Percentiles rank a stretch among this genome's conserved stretches.
Evolutionary conservation across 2,113 vertebrate genomes (phyloP).

Genomic region (Pica pica): DNA sequence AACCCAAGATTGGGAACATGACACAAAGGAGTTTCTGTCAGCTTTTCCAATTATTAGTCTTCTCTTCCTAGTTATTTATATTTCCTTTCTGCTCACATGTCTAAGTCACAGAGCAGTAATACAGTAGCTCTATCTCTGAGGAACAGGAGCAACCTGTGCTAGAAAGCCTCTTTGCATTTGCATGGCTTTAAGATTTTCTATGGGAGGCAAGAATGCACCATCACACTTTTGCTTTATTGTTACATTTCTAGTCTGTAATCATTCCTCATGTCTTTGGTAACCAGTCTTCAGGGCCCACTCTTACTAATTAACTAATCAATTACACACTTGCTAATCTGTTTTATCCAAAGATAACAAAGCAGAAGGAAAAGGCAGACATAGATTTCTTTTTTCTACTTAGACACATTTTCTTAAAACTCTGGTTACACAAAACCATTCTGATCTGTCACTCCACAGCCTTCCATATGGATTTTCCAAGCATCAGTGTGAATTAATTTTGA

Average conservation of each 20-base stretch:
- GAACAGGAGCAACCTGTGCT: background rate
- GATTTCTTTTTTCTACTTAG: background rate
- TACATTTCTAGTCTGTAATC: background rate
- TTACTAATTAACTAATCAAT: constrained; percentile 27
- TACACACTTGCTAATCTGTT: background rate
- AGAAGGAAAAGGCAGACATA: background rate
- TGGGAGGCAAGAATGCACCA: background rate
- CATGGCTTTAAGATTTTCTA: background rate
- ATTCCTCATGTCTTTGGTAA: background rate
- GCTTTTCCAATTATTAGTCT: constrained; percentile 11
- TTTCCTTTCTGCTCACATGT: constrained; percentile 1
- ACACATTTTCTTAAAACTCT: background rate
- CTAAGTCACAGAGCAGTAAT: background rate
- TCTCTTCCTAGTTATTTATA: constrained; percentile 16
- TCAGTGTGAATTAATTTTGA: background rate
- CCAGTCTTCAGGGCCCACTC: background rate
- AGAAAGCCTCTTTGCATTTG: background rate
- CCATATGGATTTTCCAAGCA: constrained; percentile 9
- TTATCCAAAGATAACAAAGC: background rate
- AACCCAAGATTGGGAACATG: background rate
- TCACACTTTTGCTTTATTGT: background rate
- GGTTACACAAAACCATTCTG: background rate
- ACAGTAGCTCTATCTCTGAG: background rate
- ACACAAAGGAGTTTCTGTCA: background rate
- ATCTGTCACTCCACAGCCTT: background rate